Evolutionary conservation across 35 echinoderm and acorn worm species (phyloP), one percentile per base, ranked within the genome.

Genomic region (Patiria miniata): DNA sequence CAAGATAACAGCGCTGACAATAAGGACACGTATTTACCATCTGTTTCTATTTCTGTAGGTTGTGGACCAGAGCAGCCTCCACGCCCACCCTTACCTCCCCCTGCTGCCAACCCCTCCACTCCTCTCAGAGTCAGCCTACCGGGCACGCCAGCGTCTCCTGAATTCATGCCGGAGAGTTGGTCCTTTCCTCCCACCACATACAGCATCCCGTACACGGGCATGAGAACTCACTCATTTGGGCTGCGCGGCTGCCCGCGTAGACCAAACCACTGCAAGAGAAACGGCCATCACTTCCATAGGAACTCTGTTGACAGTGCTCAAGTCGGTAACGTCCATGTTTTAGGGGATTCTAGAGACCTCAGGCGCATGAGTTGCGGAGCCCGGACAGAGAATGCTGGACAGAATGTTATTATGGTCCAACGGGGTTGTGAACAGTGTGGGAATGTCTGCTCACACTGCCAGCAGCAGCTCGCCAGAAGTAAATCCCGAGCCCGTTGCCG

Each of bases 361-460:
- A 84, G 82, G 57, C 82, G 57, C 21, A 58, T 10, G 6, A 39
- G 51, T 53, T 59, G 51, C 59, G 57, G 53, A 18, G 32, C 82
- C 28, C 22, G 38, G 38, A 40, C 53, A 30, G 82, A 84, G 12
- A 37, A 14, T 36, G 26, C 40, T 82, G 82, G 85, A 22, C 69
- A 77, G 2, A 52, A 81, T 38, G 80, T 65, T 36, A 37, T 53
- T 28, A 68, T 81, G 50, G 87, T 90, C 86, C 93, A 88, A 37
- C 90, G 86, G 32, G 79, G 79, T 14, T 95, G 93, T 77, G 93
- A 95, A 40, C 85, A 92, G 21, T 95, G 93, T 86, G 89, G 91
- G 68, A 87, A 92, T 83, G 86, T 95, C 53, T 95, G 93, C 52
- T 95, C 93, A 2, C 85, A 91, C 33, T 95, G 93, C 77, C 93